Evolutionary conservation across 2,113 vertebrate species (phyloP).

Genomic region (Triplophysa tibetana): DNA sequence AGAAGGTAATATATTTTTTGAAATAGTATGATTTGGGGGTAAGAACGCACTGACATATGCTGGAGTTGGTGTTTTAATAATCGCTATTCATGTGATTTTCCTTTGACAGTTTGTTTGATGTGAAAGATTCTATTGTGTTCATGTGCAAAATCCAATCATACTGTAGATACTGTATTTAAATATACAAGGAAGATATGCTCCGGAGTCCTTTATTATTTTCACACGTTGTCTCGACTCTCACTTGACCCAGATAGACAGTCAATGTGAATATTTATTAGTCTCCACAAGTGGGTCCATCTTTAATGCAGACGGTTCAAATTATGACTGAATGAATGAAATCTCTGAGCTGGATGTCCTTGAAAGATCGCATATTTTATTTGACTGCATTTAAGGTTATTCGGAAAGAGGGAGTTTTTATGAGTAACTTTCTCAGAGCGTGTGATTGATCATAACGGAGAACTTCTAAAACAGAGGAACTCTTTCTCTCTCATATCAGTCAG

Average conservation of each 20-base stretch:
- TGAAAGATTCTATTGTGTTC: not conserved
- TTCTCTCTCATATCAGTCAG: not conserved
- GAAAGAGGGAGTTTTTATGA: not conserved
- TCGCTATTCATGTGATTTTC: too few relatives aligned
- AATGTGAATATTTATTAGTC: slow-evolving; percentile 4
- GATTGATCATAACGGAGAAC: not conserved
- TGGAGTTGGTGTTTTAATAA: not conserved
- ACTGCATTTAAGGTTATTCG: not conserved
- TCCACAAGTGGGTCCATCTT: not conserved
- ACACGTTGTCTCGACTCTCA: slow-evolving; percentile 10
- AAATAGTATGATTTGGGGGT: not conserved
- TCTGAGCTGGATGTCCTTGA: slow-evolving; percentile 14
- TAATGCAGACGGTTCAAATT: not conserved
- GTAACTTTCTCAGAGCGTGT: slow-evolving; percentile 6
- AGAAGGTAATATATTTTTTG: not conserved
- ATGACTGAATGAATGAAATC: not conserved
- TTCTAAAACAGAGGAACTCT: not conserved
- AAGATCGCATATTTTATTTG: not conserved
- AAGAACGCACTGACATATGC: not conserved
- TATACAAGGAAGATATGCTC: not conserved
- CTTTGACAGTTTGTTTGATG: too few relatives aligned
- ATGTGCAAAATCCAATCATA: not conserved
- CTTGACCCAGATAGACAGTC: not conserved
- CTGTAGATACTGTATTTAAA: not conserved
- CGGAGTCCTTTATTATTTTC: too few relatives aligned